These are phyloP conservation scores for Xestia xanthographa DNA, from an alignment of 2,888 invertebrate genomes.

Conservation along the genomic window DNA sequence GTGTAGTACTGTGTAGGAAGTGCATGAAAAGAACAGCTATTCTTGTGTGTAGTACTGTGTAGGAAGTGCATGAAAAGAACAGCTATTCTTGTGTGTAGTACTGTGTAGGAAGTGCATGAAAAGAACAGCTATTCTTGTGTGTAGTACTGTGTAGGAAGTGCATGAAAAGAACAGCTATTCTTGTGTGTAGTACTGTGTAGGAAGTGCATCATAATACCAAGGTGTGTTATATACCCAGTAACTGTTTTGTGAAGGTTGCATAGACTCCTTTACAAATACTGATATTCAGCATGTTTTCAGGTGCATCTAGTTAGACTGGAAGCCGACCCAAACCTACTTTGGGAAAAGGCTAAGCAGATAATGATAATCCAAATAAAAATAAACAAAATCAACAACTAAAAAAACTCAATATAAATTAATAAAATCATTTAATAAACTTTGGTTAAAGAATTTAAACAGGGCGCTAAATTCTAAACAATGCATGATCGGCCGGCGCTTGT, in stretches of 20 bases:
- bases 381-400: constrained; percentile 38
- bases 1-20: too few species aligned
- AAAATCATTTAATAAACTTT: constrained; percentile 79
- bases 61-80: too few species aligned
- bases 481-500: constrained; percentile 57
- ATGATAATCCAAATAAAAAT: background rate
- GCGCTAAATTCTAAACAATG: constrained; percentile 83
- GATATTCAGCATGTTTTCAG: background rate
- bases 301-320: background rate
- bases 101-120: too few species aligned
- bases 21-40: background rate
- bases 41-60: too few species aligned
- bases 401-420: constrained; percentile 65
- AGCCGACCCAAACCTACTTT: background rate
- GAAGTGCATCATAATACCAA: background rate
- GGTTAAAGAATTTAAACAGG: constrained; percentile 85
- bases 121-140: background rate
- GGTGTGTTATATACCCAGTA: background rate
- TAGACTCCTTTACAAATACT: background rate
- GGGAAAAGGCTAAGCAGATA: background rate
- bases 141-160: too few species aligned
- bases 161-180: background rate
- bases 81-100: background rate
- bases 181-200: background rate
- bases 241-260: background rate